These are phyloP conservation scores for Axis porcinus DNA, from an alignment of 2,113 vertebrate genomes.

Conservation along the genomic window DNA sequence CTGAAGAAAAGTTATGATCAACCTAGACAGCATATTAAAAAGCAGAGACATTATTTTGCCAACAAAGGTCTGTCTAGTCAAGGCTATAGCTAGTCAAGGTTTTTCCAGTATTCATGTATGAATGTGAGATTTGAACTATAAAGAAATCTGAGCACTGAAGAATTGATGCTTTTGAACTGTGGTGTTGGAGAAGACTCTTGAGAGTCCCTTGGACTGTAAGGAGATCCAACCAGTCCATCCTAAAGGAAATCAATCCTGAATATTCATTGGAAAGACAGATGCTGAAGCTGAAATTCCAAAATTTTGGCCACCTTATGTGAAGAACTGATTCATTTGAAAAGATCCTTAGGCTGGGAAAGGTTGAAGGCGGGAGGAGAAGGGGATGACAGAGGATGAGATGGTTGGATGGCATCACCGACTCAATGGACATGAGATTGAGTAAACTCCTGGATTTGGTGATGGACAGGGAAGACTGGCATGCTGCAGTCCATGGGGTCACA, in stretches of 20 bases:
- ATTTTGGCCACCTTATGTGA: background rate
- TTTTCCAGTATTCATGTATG: background rate
- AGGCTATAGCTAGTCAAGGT: background rate
- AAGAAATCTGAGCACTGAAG: background rate
- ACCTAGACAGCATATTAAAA: background rate
- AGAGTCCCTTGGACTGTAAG: background rate
- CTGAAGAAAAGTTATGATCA: background rate
- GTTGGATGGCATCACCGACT: background rate
- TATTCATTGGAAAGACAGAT: background rate
- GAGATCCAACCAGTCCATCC: background rate
- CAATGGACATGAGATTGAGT: background rate
- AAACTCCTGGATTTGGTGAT: background rate
- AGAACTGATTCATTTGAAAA: background rate
- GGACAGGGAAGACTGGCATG: background rate
- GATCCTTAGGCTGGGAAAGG: background rate
- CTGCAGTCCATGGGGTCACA: background rate
- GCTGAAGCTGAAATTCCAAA: background rate
- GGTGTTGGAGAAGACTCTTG: background rate
- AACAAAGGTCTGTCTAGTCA: background rate
- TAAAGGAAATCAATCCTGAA: background rate
- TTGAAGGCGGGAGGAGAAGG: rapidly evolving
- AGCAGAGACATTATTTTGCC: background rate
- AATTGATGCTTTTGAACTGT: background rate
- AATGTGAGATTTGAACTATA: background rate
- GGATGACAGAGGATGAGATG: background rate